Base-by-base conservation (phyloP, 2,113 vertebrate genomes). In the Austrofundulus limnaeus region DNA sequence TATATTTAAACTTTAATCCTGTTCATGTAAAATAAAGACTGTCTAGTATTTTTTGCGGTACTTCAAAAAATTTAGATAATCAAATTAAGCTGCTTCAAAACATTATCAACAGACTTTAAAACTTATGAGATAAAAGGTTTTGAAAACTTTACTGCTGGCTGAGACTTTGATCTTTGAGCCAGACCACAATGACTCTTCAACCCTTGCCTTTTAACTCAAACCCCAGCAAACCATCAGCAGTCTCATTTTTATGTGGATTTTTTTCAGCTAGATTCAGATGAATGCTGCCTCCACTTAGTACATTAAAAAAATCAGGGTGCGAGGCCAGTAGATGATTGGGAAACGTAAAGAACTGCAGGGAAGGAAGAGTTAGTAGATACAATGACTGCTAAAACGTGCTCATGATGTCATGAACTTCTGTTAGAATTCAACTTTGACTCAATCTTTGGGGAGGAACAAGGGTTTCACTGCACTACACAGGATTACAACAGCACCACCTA, bases 401-500 rank as follows among this genome's bases (percentile, higher is more conserved):
- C 23, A 37, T 45, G 42, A 49, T 20, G 41, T 38, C 47, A 34
- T 66, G 69, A 67, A 60, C 51, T 46, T 53, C 59, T 45, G 55
- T 61, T 20, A 53, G 49, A 65, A 5, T 21, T 42, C 24, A 34
- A 42, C 24, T 17, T 2, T 13, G 24, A 59, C 7, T 41, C 21
- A 20, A n/a, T 61, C 11, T 51, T 13, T 31, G 54, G 47, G 31
- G 62, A 62, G 13, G 20, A 52, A 58, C 11, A 0, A 6, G 19
- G n/a, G 8, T 50, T 38, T 49, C 66, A 46, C 71, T 52, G 61
- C 50, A 13, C 62, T 37, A 52, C 66, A 69, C 15, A 13, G 46
- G 75, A 57, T 59, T 51, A 37, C 61, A 50, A 76, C 72, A 81
- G 77, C 46, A 86, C 78, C 88, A 81, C 53, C 88, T 84, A 58